phyloP scores from a whole-genome alignment of 2,888 invertebrate species.

The Bombylius discolor region DNA sequence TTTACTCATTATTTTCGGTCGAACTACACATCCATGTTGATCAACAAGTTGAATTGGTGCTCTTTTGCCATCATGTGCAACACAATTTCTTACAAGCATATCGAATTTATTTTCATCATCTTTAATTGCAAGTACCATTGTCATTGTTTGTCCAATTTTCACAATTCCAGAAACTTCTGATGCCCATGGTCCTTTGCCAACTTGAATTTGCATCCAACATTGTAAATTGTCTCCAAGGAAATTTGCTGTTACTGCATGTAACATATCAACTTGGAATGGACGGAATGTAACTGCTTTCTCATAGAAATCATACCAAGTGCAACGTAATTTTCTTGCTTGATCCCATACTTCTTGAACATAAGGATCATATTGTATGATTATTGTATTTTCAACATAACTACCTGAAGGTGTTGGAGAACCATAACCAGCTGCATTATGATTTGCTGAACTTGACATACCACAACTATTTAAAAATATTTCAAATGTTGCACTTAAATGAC shows the following conservation, averaged over 20 bases:
- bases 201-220: slow-evolving; percentile 97
- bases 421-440: slow-evolving; percentile 70
- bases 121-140: slow-evolving; percentile 90
- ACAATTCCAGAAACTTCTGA: slow-evolving; percentile 91
- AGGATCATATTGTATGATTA: slow-evolving; percentile 89
- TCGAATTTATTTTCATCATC: slow-evolving; percentile 94
- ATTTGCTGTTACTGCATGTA: slow-evolving; percentile 89
- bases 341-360: slow-evolving; percentile 94
- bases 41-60: slow-evolving; percentile 88
- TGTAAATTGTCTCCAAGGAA: slow-evolving; percentile 90
- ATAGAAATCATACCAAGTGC: slow-evolving; percentile 94
- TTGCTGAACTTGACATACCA: slow-evolving; percentile 87
- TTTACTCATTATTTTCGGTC: slow-evolving; percentile 89
- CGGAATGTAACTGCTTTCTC: slow-evolving; percentile 90
- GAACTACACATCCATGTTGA: slow-evolving; percentile 83
- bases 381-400: slow-evolving; percentile 87
- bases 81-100: slow-evolving; percentile 87
- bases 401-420: slow-evolving; percentile 84
- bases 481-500: slow-evolving; percentile 81
- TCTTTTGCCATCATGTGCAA: slow-evolving; percentile 86
- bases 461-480: slow-evolving; percentile 88
- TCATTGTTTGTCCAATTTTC: slow-evolving; percentile 93
- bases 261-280: slow-evolving; percentile 91
- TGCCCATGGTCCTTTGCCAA: slow-evolving; percentile 95
- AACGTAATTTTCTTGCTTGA: slow-evolving; percentile 76